Percentiles rank a stretch among this genome's conserved stretches.
Evolutionary conservation across 1,140 invertebrate genomes (phyloP).

Genomic region (Drosophila cardini): DNA sequence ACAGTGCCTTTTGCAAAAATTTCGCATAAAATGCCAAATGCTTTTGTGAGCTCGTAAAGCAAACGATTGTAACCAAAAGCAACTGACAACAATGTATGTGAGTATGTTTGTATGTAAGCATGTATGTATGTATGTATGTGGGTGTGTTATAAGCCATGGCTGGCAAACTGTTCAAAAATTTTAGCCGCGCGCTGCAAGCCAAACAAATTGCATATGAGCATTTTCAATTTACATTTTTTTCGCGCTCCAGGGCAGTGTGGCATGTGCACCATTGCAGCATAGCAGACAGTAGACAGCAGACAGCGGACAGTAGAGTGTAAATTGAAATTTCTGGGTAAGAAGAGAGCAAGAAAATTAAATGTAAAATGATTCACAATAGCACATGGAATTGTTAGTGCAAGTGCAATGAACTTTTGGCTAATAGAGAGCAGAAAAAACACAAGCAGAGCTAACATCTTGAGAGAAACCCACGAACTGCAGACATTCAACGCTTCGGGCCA

Average conservation of each 20-base stretch:
- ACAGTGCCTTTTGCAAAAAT: slow-evolving; percentile 58
- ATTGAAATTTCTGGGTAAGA: slow-evolving; percentile 34
- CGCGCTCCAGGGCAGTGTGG: slow-evolving; percentile 39
- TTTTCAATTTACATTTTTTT: slow-evolving; percentile 77
- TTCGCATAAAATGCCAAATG: slow-evolving; percentile 78
- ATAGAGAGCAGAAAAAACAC: slow-evolving; percentile 15
- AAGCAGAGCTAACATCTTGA: slow-evolving; percentile 26
- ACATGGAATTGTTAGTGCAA: slow-evolving; percentile 10
- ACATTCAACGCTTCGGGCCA: slow-evolving; percentile 21
- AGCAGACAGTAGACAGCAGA: background rate
- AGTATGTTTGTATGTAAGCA: slow-evolving; percentile 26
- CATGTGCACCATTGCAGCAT: slow-evolving; percentile 10
- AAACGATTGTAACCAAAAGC: slow-evolving; percentile 69
- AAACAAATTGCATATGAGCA: slow-evolving; percentile 79
- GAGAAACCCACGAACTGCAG: slow-evolving; percentile 21
- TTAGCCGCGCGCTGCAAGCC: slow-evolving; percentile 42
- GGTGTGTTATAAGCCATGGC: slow-evolving; percentile 1
- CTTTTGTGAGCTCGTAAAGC: slow-evolving; percentile 73
- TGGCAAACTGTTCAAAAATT: slow-evolving; percentile 47
- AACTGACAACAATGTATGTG: slow-evolving; percentile 67
- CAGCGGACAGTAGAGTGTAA: slow-evolving; percentile 28
- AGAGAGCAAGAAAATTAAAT: slow-evolving; percentile 34
- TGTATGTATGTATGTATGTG: slow-evolving; percentile 23
- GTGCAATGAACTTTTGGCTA: slow-evolving; percentile 45
- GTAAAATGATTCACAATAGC: slow-evolving; percentile 43